A percentile compares a stretch with the other conserved stretches of the same genome.
Evolutionary conservation across 2,113 vertebrate genomes (phyloP).

Genomic region (Dasyprocta punctata): DNA sequence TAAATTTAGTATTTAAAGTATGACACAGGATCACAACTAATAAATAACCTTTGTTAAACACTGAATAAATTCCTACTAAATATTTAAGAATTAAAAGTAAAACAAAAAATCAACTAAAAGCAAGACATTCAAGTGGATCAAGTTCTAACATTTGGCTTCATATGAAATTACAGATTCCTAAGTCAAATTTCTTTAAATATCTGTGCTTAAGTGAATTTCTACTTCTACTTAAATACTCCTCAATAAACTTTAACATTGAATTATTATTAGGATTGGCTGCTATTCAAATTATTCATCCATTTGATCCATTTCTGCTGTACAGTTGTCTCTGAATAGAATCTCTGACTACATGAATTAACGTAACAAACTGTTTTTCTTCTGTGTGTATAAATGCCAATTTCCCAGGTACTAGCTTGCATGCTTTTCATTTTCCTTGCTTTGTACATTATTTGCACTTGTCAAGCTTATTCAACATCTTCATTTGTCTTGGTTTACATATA

Average conservation of each 20-base stretch:
- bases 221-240: conserved; percentile 41
- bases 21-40: conserved; percentile 58
- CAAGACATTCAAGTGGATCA: conserved; percentile 21
- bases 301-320: conserved; percentile 6
- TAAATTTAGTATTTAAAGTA: conserved; percentile 56
- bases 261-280: conserved; percentile 28
- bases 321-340: conserved; percentile 18
- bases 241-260: conserved; percentile 25
- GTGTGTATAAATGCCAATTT: background rate
- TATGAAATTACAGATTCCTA: conserved; percentile 10
- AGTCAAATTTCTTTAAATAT: conserved; percentile 4
- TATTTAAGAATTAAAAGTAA: conserved; percentile 33
- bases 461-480: conserved; percentile 56
- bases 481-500: conserved; percentile 78
- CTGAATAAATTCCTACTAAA: conserved; percentile 52
- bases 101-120: background rate
- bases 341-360: background rate
- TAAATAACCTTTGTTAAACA: conserved; percentile 67
- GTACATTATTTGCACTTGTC: conserved; percentile 54
- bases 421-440: conserved; percentile 55
- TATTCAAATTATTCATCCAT: conserved; percentile 58
- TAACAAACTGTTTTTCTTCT: background rate
- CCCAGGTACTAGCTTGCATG: background rate
- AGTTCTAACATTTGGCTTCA: conserved; percentile 39
- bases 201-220: conserved; percentile 22